These are phyloP conservation scores for Musca vetustissima DNA, from an alignment of 1,140 invertebrate species.

Conservation along the genomic window DNA sequence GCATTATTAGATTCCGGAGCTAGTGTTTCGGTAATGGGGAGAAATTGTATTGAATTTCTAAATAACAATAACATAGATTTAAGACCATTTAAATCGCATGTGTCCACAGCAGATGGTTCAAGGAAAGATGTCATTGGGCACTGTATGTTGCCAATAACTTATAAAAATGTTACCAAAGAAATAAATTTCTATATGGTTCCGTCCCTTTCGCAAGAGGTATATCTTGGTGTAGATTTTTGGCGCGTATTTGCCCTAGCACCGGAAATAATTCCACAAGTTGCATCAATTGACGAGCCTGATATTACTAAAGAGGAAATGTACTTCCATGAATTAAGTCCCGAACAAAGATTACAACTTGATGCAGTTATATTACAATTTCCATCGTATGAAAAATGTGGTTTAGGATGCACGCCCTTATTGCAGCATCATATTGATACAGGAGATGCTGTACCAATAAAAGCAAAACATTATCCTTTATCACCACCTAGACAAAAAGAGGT, in stretches of 20 bases:
- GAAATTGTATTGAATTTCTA: background rate
- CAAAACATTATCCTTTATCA: conserved; percentile 7
- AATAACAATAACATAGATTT: background rate
- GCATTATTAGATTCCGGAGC: background rate
- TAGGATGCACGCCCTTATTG: background rate
- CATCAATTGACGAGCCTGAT: background rate
- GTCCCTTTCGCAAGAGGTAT: background rate
- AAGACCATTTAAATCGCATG: background rate
- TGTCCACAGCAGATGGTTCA: background rate
- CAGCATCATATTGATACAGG: background rate
- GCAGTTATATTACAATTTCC: background rate
- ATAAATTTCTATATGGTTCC: conserved; percentile 1
- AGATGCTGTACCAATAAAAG: background rate
- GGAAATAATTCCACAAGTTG: background rate
- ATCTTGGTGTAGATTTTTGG: background rate
- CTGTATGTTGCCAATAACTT: background rate
- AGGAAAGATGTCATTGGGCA: background rate
- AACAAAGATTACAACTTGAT: background rate
- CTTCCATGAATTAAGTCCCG: background rate
- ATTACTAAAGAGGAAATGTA: background rate
- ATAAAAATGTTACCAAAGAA: background rate
- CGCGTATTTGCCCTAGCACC: background rate
- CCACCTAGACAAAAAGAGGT: conserved; percentile 4
- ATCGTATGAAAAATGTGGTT: background rate
- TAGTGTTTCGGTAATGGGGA: background rate